Evolutionary conservation across 2,113 vertebrate species (phyloP), one percentile per base, ranked within the genome.

Genomic region (Puma concolor): DNA sequence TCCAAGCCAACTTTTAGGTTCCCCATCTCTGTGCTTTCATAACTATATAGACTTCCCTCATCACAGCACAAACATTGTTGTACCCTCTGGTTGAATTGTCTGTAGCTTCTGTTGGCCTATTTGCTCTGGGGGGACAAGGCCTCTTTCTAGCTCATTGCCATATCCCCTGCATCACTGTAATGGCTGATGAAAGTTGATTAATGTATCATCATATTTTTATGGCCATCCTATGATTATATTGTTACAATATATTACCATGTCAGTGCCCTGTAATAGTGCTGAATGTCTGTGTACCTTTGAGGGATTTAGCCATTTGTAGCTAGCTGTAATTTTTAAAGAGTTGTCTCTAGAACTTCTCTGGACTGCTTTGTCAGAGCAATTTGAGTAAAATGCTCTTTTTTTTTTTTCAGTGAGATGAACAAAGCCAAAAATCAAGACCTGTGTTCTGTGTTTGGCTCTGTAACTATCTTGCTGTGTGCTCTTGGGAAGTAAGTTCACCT

Each of bases 181-280:
- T 81, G 66, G 8, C 48, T 88, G 52, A 85, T 82, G 44, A 94
- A 95, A 82, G 38, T 91, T 95, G 80, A 83, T 94, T 93, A 95
- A 81, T 96, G n/a, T 54, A 44, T 95, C 71, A 95, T 97, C 95
- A 95, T 88, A 38, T 89, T 96, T 97, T 72, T 89, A 91, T 96
- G 81, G 31, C 36, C 95, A 81, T 93, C 91, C 74, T 91, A 90
- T 94, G 33, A 50, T 94, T 79, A 91, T 93, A 95, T 95, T 95
- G 88, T 92, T 84, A 48, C 27, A 95, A 90, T 90, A 80, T 93
- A 83, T 84, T 91, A 91, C 27, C 15, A 91, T 44, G 60, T 63
- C 82, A 97, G 52, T 82, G 66, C 4, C 79, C 52, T 82, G 60
- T 88, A 71, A 88, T 85, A 91, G 41, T 88, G 44, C 44, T 94